These are phyloP conservation scores for Dallia pectoralis DNA, from an alignment of 2,797 vertebrate species.

Conservation along the genomic window DNA sequence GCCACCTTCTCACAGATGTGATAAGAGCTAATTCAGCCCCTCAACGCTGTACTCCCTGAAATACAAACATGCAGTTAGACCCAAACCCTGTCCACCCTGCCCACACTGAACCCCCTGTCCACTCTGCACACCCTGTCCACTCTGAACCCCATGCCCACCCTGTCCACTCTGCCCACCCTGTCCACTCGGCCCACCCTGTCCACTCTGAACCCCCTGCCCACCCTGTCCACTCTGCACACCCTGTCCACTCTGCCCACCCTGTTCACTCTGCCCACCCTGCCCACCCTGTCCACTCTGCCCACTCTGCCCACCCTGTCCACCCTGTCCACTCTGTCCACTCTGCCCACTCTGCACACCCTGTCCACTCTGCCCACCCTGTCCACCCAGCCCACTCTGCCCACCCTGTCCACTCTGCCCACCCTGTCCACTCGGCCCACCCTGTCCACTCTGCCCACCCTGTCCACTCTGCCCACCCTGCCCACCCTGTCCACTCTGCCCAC, in stretches of 20 bases:
- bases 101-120: neutral
- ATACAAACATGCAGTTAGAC: neutral
- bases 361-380: neutral
- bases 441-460: neutral
- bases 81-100: neutral
- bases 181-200: neutral
- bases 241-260: neutral
- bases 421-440: neutral
- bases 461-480: neutral
- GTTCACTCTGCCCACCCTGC: neutral
- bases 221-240: neutral
- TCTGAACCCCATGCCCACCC: neutral
- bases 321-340: neutral
- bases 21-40: conserved; percentile 1
- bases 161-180: neutral
- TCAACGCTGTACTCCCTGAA: neutral
- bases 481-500: neutral
- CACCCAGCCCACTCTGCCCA: neutral
- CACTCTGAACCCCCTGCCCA: neutral
- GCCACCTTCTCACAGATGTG: neutral
- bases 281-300: neutral
- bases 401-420: neutral
- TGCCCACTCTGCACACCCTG: neutral
- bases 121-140: neutral
- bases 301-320: neutral